These are phyloP conservation scores for Lasioglossum vierecki DNA, from an alignment of 2,888 invertebrate genomes.

Conservation along the genomic window DNA sequence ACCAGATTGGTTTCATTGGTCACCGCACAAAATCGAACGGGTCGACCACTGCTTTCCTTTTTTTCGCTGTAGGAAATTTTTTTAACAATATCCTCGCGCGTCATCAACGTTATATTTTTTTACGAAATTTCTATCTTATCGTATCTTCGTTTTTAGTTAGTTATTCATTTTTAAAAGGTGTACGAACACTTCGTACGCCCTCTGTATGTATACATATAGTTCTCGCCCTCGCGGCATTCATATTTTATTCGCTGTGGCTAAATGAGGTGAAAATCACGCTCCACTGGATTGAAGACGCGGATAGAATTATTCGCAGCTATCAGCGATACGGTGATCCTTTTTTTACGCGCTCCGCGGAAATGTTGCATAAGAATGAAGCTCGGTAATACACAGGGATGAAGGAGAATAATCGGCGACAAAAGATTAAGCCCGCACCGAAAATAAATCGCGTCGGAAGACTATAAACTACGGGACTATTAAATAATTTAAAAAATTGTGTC, in stretches of 20 bases:
- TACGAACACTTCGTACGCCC: too few species aligned
- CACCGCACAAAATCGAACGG: not conserved
- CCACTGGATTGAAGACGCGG: conserved; percentile 63
- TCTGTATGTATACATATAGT: conserved; percentile 3
- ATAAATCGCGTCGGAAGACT: not conserved
- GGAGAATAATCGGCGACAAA: not conserved
- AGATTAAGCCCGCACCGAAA: not conserved
- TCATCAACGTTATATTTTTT: too few species aligned
- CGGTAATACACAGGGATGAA: not conserved
- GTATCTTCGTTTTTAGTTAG: too few species aligned
- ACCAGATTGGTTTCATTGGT: conserved; percentile 17
- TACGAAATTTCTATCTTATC: too few species aligned
- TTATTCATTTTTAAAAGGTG: too few species aligned
- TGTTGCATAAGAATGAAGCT: not conserved
- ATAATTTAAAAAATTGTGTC: not conserved
- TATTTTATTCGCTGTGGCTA: conserved; percentile 59
- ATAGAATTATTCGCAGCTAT: conserved; percentile 35
- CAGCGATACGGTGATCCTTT: conserved; percentile 20
- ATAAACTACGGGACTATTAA: not conserved
- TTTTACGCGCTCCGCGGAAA: conserved; percentile 22
- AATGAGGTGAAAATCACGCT: conserved; percentile 77
- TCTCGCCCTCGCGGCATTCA: conserved; percentile 55
- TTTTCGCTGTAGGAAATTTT: not conserved
- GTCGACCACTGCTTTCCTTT: not conserved
- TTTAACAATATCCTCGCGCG: not conserved